Base-by-base conservation (phyloP, 2,797 vertebrate genomes). In the Chromis chromis region DNA sequence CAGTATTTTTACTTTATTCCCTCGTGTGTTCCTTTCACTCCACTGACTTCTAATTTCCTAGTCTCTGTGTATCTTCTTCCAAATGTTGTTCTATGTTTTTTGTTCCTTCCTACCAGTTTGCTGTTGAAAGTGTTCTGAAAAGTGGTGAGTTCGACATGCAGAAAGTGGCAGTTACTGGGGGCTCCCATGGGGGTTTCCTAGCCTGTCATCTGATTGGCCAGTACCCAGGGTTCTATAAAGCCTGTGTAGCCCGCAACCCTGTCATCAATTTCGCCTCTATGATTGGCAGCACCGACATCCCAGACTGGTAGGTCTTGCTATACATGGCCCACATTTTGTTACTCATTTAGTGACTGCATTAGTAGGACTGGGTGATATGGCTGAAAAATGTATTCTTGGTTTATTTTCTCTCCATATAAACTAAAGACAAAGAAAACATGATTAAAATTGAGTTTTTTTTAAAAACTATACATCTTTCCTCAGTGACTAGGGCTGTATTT, bases 121-220 rank as follows among this genome's bases (percentile, higher is more conserved):
- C 96, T 0, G 96, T 97, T 31, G 94, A 98, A 91, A 94, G 89
- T 57, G 89, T 97, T 67, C 93, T 99, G 70, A 94, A 93, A 80
- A 85, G 91, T 2, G 94, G 89, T 0, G 25, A 40, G 0, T 93
- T 97, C 12, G 94, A 99, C 2, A 6, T 81, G 8, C 52, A 93
- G 42, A 96, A 92, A 1, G 94, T 98, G 49, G 96, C 95, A 0
- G 78, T 99, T 44, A 84, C 92, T 3, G 98, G 98, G 0, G 97
- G 98, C 59, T 99, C 98, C 0, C 98, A 99, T 0, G 98, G 98
- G 0, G 98, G 98, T 70, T 99, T 99, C 91, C 90, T 99, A 84
- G 96, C 96, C 0, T 98, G 96, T 85, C 98, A 99, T 88, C 94
- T 99, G 71, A 96, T 99, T 44, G 97, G 97, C 67, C 98, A 98